Conservation (phyloP, 2,888 invertebrate species). For the Phrixothrix hirtus region DNA sequence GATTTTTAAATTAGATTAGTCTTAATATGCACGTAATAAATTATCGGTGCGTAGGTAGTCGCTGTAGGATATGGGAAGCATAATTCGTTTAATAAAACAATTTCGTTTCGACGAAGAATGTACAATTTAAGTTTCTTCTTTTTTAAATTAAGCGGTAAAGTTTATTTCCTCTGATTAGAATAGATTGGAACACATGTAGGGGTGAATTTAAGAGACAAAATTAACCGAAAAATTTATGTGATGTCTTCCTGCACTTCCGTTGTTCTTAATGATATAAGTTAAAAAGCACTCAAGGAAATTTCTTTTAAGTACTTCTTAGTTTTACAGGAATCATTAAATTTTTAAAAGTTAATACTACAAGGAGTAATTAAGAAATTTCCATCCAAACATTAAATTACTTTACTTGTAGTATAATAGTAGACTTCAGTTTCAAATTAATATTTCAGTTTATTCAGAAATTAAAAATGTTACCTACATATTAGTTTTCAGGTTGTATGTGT, state of each 20-base stretch:
- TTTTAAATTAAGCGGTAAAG: no score
- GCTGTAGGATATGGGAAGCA: no score
- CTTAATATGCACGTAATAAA: no score
- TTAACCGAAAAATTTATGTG: slow-evolving; percentile 14
- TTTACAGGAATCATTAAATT: slow-evolving; percentile 1
- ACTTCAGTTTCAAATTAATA: no score
- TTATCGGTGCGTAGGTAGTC: no score
- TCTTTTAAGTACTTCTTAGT: slow-evolving; percentile 7
- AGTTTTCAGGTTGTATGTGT: no score
- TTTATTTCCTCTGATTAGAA: slow-evolving; percentile 3
- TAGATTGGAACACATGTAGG: slow-evolving; percentile 9
- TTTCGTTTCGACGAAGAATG: no score
- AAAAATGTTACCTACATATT: no score
- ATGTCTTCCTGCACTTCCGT: slow-evolving; percentile 10
- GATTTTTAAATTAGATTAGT: slow-evolving; percentile 16
- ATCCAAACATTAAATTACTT: not conserved
- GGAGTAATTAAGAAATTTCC: slow-evolving; percentile 2
- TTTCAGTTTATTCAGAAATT: no score
- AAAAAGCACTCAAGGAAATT: slow-evolving; percentile 14
- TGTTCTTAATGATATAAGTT: slow-evolving; percentile 16
- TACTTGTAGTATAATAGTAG: no score
- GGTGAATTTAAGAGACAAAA: slow-evolving; percentile 15
- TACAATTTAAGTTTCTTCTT: no score
- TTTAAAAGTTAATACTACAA: slow-evolving; percentile 4
- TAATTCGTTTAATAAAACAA: no score